Conservation (phyloP, 1,140 invertebrate species). For the Micrasema minimum region DNA sequence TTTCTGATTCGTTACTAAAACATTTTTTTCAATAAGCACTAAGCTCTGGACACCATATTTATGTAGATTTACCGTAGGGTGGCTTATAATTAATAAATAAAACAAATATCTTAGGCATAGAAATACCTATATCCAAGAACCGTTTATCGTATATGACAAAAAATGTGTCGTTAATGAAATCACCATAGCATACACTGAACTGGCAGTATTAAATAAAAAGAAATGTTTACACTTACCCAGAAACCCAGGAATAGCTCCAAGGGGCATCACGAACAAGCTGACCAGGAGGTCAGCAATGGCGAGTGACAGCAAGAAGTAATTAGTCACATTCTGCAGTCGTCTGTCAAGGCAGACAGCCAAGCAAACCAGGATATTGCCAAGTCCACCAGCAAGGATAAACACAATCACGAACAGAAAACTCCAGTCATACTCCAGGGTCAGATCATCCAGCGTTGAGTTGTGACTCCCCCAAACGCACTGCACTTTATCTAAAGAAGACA, state of each 20-base stretch:
- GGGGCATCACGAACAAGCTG: conserved; percentile 89
- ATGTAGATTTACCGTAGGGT: too few relatives aligned
- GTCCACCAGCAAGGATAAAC: conserved; percentile 73
- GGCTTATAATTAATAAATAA: too few relatives aligned
- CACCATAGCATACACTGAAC: too few relatives aligned
- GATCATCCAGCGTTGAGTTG: neutral
- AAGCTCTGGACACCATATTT: too few relatives aligned
- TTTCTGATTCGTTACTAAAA: too few relatives aligned
- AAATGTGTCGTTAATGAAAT: too few relatives aligned
- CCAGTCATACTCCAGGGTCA: conserved; percentile 44
- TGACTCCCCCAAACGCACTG: conserved; percentile 29
- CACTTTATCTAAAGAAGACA: conserved; percentile 28
- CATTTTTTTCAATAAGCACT: too few relatives aligned
- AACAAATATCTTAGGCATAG: too few relatives aligned
- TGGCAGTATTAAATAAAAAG: too few relatives aligned
- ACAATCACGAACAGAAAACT: conserved; percentile 41
- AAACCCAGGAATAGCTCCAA: conserved; percentile 87
- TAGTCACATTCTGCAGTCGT: conserved; percentile 91
- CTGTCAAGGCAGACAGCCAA: conserved; percentile 87
- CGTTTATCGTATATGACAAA: too few relatives aligned
- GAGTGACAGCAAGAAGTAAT: conserved; percentile 93
- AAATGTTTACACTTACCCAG: conserved; percentile 81
- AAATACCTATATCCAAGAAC: too few relatives aligned
- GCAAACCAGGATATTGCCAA: conserved; percentile 93
- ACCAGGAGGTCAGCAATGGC: conserved; percentile 94